Percentiles rank a stretch among this genome's conserved stretches.
Evolutionary conservation across 2,113 vertebrate genomes (phyloP).

Genomic region (Dasypus novemcinctus): DNA sequence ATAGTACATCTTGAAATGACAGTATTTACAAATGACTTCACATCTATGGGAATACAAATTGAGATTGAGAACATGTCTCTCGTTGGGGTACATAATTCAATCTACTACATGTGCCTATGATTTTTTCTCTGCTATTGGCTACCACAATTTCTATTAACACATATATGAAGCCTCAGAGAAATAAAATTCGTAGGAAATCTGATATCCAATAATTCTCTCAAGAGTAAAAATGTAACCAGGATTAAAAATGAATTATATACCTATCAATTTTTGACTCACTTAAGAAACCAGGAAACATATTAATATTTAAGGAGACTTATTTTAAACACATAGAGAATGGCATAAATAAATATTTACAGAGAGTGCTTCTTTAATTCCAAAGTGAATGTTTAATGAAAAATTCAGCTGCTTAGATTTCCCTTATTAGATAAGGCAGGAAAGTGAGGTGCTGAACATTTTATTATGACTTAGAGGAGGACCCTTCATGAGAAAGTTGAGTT

Average conservation of each 20-base stretch:
- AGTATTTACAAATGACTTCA: too few species aligned
- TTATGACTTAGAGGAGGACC: conserved; percentile 70
- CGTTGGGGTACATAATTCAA: too few species aligned
- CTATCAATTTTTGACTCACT: background rate
- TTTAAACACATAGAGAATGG: background rate
- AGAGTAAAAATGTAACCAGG: background rate
- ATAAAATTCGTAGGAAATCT: background rate
- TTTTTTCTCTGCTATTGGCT: background rate
- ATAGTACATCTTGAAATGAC: too few species aligned
- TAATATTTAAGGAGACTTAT: background rate
- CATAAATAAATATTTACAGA: conserved; percentile 43
- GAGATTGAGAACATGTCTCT: too few species aligned
- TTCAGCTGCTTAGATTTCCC: background rate
- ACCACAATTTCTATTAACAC: background rate
- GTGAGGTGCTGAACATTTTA: conserved; percentile 51
- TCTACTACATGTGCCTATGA: too few species aligned
- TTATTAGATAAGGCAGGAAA: background rate
- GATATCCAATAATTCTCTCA: background rate
- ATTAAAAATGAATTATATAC: background rate
- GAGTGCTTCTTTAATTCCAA: background rate
- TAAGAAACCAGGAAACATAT: background rate
- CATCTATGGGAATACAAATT: too few species aligned
- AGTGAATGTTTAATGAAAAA: conserved; percentile 33
- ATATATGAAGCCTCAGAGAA: background rate
- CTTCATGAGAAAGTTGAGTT: conserved; percentile 65